These are phyloP conservation scores for Sericinus montela DNA, from an alignment of 2,888 invertebrate species.

Conservation along the genomic window DNA sequence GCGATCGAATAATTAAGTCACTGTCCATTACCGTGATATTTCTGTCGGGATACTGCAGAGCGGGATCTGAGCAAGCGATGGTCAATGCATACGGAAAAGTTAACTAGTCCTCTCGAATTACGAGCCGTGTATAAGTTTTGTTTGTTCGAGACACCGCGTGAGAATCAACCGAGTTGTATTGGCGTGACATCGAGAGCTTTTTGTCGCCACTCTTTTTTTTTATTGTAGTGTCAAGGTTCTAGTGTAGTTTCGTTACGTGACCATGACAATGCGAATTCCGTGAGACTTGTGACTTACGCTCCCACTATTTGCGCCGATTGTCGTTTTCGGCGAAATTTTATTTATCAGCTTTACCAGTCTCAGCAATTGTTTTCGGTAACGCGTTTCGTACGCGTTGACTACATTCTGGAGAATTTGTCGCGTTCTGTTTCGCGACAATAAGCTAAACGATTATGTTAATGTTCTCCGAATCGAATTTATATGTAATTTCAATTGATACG, in stretches of 20 bases:
- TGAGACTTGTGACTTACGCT: constrained; percentile 16
- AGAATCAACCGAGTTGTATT: constrained; percentile 73
- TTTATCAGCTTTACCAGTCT: neutral
- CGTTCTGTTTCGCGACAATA: neutral
- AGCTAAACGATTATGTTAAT: neutral
- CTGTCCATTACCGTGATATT: constrained; percentile 40
- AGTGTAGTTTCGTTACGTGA: constrained; percentile 62
- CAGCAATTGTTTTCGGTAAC: neutral
- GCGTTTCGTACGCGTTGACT: neutral
- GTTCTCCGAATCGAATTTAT: neutral
- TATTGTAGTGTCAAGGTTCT: constrained; percentile 54
- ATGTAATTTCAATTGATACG: neutral
- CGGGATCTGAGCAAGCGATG: constrained; percentile 33
- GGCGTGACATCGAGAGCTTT: constrained; percentile 69
- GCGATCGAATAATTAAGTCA: constrained; percentile 22
- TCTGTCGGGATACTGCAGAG: constrained; percentile 15
- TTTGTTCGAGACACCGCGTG: constrained; percentile 71
- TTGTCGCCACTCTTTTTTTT: constrained; percentile 36
- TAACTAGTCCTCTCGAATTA: constrained; percentile 48
- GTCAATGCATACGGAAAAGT: constrained; percentile 36
- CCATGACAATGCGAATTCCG: constrained; percentile 55
- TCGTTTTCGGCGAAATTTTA: constrained; percentile 1
- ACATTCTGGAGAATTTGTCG: neutral
- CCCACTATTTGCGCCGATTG: neutral
- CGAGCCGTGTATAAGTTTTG: constrained; percentile 54